Percentiles rank a stretch among this genome's conserved stretches.
Conservation (phyloP, 2,888 invertebrate species). For the Melangyna quadrimaculata region DNA sequence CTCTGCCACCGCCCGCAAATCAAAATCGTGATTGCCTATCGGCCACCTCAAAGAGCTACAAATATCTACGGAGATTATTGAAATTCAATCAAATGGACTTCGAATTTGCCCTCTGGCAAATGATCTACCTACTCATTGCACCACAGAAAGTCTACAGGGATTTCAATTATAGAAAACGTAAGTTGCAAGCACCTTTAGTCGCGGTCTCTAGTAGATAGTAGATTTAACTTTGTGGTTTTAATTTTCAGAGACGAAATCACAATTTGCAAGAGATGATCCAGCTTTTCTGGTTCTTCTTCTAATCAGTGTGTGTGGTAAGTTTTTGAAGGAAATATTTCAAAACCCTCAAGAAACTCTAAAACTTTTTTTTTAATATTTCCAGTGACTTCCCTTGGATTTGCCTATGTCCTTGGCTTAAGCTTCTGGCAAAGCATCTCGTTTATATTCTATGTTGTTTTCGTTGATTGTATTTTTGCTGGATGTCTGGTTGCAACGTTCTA, state of each 20-base stretch:
- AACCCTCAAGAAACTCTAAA: neutral
- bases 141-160: conserved; percentile 99
- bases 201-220: neutral
- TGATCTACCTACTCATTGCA: conserved; percentile 95
- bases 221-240: neutral
- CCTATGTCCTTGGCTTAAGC: conserved; percentile 88
- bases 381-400: conserved; percentile 96
- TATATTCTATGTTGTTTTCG: conserved; percentile 94
- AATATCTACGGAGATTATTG: conserved; percentile 91
- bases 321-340: neutral
- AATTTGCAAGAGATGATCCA: conserved; percentile 99
- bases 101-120: conserved; percentile 99
- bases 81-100: conserved; percentile 99
- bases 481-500: conserved; percentile 92
- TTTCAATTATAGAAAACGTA: conserved; percentile 98
- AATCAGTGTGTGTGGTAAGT: conserved; percentile 89
- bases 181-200: conserved; percentile 77
- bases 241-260: conserved; percentile 94
- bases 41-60: conserved; percentile 93
- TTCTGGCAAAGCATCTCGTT: conserved; percentile 89
- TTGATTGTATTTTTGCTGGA: conserved; percentile 96
- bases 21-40: conserved; percentile 88
- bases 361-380: conserved; percentile 77
- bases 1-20: conserved; percentile 87
- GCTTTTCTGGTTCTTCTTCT: conserved; percentile 96